phyloP scores from a whole-genome alignment of 2,797 vertebrate species.

The Chelon auratus region DNA sequence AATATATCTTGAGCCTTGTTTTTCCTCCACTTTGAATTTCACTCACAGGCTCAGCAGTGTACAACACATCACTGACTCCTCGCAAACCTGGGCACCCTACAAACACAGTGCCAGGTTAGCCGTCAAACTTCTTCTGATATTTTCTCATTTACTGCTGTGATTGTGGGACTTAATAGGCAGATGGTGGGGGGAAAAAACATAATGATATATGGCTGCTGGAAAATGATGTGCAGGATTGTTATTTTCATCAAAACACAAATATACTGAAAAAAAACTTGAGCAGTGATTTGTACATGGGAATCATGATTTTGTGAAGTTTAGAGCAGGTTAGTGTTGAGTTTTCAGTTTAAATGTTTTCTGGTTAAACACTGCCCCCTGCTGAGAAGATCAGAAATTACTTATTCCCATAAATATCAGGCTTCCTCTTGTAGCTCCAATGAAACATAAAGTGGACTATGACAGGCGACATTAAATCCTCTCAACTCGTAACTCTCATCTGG shows the following conservation, averaged over 20 bases:
- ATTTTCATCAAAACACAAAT: neutral
- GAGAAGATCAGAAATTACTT: constrained; percentile 20
- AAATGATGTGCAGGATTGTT: constrained; percentile 3
- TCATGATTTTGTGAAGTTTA: neutral
- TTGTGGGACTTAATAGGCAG: neutral
- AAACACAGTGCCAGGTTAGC: constrained; percentile 77
- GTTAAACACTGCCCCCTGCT: constrained; percentile 73
- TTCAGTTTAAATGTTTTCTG: constrained; percentile 10
- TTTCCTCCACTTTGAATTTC: constrained; percentile 10
- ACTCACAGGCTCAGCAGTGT: constrained; percentile 90
- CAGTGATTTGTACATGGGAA: too few species aligned
- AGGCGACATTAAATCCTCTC: constrained; percentile 13
- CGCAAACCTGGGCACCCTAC: constrained; percentile 85
- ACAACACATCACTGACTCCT: constrained; percentile 90
- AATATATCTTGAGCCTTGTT: neutral
- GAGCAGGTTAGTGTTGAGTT: neutral
- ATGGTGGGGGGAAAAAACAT: neutral
- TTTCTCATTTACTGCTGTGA: neutral
- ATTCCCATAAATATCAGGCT: neutral
- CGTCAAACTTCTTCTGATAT: neutral
- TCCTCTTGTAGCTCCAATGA: neutral
- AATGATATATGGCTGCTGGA: constrained; percentile 9
- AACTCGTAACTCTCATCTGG: constrained; percentile 6
- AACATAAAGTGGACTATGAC: constrained; percentile 15
- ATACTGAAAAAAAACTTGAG: too few species aligned